These are phyloP conservation scores for Chrysolina haemoptera DNA, from an alignment of 2,888 invertebrate species.

Conservation along the genomic window DNA sequence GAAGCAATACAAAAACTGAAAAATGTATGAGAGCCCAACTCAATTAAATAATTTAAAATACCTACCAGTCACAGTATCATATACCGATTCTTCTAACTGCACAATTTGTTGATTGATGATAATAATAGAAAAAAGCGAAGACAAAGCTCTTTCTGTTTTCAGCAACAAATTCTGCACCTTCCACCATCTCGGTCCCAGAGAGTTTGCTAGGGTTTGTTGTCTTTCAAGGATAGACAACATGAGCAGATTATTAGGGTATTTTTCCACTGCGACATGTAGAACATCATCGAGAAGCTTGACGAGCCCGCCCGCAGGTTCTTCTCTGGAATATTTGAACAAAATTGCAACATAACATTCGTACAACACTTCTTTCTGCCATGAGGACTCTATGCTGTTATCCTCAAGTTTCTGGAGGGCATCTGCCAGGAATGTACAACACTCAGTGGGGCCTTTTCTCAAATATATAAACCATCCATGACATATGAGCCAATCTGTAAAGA, in stretches of 20 bases:
- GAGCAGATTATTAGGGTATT: slow-evolving; percentile 75
- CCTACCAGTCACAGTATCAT: slow-evolving; percentile 65
- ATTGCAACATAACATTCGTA: slow-evolving; percentile 68
- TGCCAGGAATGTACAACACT: slow-evolving; percentile 65
- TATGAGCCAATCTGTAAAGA: slow-evolving; percentile 71
- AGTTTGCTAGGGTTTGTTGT: slow-evolving; percentile 66
- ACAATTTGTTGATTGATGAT: slow-evolving; percentile 65
- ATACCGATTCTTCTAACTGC: slow-evolving; percentile 60
- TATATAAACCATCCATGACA: slow-evolving; percentile 73
- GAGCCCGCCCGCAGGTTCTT: slow-evolving; percentile 64
- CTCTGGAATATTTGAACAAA: slow-evolving; percentile 63
- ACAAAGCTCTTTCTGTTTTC: slow-evolving; percentile 69
- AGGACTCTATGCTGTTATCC: slow-evolving; percentile 45
- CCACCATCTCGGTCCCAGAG: slow-evolving; percentile 72
- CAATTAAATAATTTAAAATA: background rate
- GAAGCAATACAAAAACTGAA: no score
- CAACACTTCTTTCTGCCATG: slow-evolving; percentile 68
- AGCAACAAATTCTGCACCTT: slow-evolving; percentile 70
- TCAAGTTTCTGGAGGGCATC: slow-evolving; percentile 59
- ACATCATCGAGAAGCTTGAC: slow-evolving; percentile 68
- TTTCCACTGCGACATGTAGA: slow-evolving; percentile 66
- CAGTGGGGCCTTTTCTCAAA: slow-evolving; percentile 64
- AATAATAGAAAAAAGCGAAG: slow-evolving; percentile 70
- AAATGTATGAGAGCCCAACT: no score
- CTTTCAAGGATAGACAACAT: slow-evolving; percentile 72